Evolutionary conservation across 2,888 invertebrate genomes (phyloP).

Genomic region (Chrysopilus asiliformis): DNA sequence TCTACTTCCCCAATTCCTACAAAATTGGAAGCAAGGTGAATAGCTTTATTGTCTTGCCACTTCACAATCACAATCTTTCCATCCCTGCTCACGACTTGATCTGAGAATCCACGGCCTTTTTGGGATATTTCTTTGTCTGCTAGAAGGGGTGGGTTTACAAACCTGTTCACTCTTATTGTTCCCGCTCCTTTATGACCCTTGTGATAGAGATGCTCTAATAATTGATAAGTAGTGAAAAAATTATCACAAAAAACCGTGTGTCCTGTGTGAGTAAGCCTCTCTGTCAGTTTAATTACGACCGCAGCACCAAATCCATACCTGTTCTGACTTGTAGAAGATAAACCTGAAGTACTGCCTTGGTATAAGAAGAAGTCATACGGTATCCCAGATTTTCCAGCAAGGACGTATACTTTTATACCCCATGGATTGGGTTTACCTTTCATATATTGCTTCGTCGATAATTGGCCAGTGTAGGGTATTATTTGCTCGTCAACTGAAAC

Average conservation of each 20-base stretch:
- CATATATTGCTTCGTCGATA: conserved; percentile 2
- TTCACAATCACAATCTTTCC: conserved; percentile 13
- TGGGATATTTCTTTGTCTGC: neutral
- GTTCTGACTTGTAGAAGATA: too few species aligned
- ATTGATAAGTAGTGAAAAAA: conserved; percentile 17
- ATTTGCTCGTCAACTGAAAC: neutral
- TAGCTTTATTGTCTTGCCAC: conserved; percentile 19
- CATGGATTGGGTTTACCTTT: conserved; percentile 15
- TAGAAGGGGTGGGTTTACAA: conserved; percentile 16
- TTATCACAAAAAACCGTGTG: conserved; percentile 18
- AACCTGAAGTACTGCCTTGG: too few species aligned
- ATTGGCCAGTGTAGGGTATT: neutral
- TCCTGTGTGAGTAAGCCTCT: conserved; percentile 7
- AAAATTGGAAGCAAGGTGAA: conserved; percentile 17
- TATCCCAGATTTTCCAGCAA: conserved; percentile 20
- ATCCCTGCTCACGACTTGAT: conserved; percentile 14
- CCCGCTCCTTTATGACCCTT: conserved; percentile 12
- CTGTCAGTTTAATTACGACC: too few species aligned
- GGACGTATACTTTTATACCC: conserved; percentile 19
- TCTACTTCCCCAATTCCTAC: conserved; percentile 16
- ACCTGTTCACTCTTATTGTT: conserved; percentile 15
- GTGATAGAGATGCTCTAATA: conserved; percentile 14
- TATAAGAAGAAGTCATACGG: conserved; percentile 23
- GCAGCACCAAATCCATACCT: too few species aligned
- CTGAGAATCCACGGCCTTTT: conserved; percentile 9